Evolutionary conservation across 2,797 vertebrate genomes (phyloP).

Genomic region (Gallinago solitaria): DNA sequence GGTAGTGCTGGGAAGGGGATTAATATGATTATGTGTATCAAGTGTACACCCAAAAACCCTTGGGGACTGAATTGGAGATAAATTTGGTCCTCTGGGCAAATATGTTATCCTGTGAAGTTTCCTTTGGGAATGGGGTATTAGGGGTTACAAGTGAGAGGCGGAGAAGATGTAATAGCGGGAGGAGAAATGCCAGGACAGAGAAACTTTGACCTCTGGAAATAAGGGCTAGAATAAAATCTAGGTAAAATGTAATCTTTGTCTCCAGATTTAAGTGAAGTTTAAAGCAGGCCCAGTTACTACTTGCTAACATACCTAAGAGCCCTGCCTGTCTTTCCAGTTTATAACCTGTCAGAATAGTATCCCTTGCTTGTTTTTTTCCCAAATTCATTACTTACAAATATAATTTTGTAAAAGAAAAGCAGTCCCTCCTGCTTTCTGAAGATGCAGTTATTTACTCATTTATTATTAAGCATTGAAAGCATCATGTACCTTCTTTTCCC

Average conservation of each 20-base stretch:
- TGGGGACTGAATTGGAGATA: background rate
- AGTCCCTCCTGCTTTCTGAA: background rate
- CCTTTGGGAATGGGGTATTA: background rate
- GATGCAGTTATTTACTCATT: background rate
- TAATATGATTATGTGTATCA: background rate
- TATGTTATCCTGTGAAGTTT: background rate
- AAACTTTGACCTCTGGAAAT: background rate
- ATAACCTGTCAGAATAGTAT: background rate
- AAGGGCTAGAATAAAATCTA: background rate
- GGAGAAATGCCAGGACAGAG: background rate
- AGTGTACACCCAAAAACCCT: background rate
- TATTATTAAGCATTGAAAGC: background rate
- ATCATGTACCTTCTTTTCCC: background rate
- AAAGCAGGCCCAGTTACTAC: background rate
- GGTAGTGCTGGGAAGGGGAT: background rate
- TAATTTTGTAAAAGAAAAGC: background rate
- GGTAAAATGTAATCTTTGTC: background rate
- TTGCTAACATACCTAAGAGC: background rate
- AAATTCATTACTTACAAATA: background rate
- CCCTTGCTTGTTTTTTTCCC: accelerated
- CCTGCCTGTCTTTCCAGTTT: background rate
- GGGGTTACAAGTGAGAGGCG: background rate
- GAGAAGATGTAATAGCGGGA: background rate
- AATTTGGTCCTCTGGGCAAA: background rate
- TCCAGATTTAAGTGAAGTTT: background rate